Percentiles rank a stretch among this genome's conserved stretches.
Conservation (phyloP, 37 sponge, comb jelly and placozoan species). For the Sycon ciliatum region DNA sequence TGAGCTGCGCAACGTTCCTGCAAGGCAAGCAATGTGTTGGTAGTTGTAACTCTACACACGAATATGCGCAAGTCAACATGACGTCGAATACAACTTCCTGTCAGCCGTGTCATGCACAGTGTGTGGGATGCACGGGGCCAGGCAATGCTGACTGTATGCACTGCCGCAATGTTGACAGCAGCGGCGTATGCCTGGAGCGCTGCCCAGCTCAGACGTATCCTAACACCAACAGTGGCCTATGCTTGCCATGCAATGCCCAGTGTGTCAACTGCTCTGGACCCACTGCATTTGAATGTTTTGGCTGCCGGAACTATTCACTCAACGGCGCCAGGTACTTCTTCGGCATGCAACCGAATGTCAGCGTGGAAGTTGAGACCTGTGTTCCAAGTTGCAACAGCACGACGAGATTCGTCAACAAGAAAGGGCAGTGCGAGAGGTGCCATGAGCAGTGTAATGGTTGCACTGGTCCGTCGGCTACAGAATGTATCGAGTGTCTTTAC, state of each 20-base stretch:
- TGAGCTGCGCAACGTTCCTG: conserved; percentile 32
- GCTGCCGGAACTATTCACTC: too few species aligned
- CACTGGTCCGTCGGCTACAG: conserved; percentile 32
- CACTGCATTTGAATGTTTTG: too few species aligned
- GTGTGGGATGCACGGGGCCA: conserved; percentile 54
- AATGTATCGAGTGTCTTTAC: conserved; percentile 45
- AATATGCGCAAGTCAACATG: conserved; percentile 24
- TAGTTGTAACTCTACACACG: conserved; percentile 30
- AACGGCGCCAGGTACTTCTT: too few species aligned
- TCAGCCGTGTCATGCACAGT: conserved; percentile 29
- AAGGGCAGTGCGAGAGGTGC: too few species aligned
- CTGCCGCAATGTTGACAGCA: conserved; percentile 18
- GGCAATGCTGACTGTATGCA: conserved; percentile 27
- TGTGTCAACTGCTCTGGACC: too few species aligned
- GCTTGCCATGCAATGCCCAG: conserved; percentile 39
- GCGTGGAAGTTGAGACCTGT: too few species aligned
- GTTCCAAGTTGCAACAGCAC: too few species aligned
- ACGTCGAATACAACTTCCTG: conserved; percentile 12
- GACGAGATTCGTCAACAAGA: too few species aligned
- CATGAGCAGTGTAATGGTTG: conserved; percentile 23
- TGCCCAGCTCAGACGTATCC: conserved; percentile 31
- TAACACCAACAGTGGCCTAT: conserved; percentile 14
- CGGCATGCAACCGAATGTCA: too few species aligned
- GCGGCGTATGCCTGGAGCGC: conserved; percentile 16
- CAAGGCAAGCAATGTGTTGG: conserved; percentile 41